Evolutionary conservation across 2,888 invertebrate genomes (phyloP).

Genomic region (Ichneumoninae sp.): DNA sequence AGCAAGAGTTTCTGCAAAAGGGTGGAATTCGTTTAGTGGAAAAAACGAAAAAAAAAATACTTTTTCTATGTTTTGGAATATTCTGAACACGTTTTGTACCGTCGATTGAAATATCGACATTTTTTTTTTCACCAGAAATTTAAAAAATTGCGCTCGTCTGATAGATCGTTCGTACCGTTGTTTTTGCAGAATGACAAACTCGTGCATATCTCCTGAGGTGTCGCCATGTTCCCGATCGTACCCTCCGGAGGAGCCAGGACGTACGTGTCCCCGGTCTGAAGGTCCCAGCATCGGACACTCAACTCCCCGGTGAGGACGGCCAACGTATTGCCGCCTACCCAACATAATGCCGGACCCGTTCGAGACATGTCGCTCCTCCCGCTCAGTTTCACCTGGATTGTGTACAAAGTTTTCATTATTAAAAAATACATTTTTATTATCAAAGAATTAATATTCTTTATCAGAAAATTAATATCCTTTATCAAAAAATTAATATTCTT

Average conservation of each 20-base stretch:
- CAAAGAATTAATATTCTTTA: background rate
- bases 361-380: conserved; percentile 88
- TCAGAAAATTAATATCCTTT: background rate
- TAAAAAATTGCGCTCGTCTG: background rate
- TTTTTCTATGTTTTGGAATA: too few species aligned
- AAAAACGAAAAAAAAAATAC: background rate
- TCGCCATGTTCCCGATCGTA: conserved; percentile 76
- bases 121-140: background rate
- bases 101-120: too few species aligned
- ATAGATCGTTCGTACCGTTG: conserved; percentile 76
- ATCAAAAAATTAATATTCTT: background rate
- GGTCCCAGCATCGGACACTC: conserved; percentile 95
- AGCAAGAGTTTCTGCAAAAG: conserved; percentile 89
- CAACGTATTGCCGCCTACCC: conserved; percentile 90
- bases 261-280: conserved; percentile 96
- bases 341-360: conserved; percentile 87
- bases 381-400: conserved; percentile 90
- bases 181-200: conserved; percentile 81
- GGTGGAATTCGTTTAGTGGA: background rate
- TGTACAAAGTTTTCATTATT: background rate
- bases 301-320: conserved; percentile 93
- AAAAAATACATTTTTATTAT: background rate
- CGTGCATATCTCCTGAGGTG: conserved; percentile 81
- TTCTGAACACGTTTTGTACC: too few species aligned
- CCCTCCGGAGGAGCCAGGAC: conserved; percentile 84